Evolutionary conservation across 1,140 invertebrate species (phyloP).

Genomic region (Metopolophium dirhodum): DNA sequence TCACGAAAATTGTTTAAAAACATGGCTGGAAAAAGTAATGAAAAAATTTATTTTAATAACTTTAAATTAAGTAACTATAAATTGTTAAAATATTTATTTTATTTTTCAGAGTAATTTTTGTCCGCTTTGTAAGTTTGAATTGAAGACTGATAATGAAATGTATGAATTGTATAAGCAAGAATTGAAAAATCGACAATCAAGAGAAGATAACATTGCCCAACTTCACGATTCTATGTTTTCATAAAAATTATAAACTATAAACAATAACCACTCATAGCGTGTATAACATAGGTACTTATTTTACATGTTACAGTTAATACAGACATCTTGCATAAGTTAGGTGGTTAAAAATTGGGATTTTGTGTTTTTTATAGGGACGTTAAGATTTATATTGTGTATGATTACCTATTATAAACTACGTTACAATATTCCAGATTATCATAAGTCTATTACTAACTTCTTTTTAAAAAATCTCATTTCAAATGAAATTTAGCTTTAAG

Average conservation of each 20-base stretch:
- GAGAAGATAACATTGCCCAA: constrained; percentile 43
- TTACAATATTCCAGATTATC: background rate
- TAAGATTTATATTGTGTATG: background rate
- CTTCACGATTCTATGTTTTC: constrained; percentile 48
- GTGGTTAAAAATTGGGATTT: background rate
- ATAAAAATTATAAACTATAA: constrained; percentile 11
- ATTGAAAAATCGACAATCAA: constrained; percentile 7
- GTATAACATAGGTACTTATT: background rate
- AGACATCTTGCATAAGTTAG: background rate
- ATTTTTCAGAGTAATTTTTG: constrained; percentile 53
- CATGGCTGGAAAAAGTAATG: constrained; percentile 48
- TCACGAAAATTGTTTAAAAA: constrained; percentile 50
- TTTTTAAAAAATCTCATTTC: constrained; percentile 12
- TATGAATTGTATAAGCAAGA: constrained; percentile 45
- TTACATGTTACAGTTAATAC: background rate
- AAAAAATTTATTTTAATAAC: background rate
- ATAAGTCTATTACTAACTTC: background rate
- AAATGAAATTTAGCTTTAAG: background rate
- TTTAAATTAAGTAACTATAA: background rate
- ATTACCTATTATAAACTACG: background rate
- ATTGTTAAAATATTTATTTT: background rate
- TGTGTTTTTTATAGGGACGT: background rate
- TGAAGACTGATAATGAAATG: constrained; percentile 47
- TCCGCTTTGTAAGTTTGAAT: constrained; percentile 52
- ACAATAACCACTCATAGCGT: background rate